A percentile compares a stretch with the other conserved stretches of the same genome.
Evolutionary conservation across 2,113 vertebrate species (phyloP).

Genomic region (Bufo bufo): DNA sequence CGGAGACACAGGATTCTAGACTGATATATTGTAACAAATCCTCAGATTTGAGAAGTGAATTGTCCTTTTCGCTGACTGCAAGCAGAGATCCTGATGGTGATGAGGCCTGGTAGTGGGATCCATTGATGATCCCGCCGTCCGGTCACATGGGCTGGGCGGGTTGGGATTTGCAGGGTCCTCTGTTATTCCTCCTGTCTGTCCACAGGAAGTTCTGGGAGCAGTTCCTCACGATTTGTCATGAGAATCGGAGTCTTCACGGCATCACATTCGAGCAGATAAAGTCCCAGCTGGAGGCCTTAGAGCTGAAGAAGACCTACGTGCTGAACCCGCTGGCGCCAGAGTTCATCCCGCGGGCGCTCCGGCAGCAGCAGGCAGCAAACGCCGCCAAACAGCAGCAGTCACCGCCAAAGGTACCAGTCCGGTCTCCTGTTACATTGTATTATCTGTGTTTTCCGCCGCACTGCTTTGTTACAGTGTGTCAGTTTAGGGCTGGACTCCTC

Average conservation of each 20-base stretch:
- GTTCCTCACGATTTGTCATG: slow-evolving; percentile 95
- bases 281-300: slow-evolving; percentile 94
- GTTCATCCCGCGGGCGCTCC: slow-evolving; percentile 93
- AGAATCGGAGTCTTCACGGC: slow-evolving; percentile 93
- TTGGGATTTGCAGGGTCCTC: neutral
- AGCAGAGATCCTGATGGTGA: no score
- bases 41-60: no score
- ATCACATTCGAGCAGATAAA: slow-evolving; percentile 99
- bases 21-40: neutral
- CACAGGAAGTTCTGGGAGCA: slow-evolving; percentile 98
- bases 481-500: neutral
- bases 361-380: slow-evolving; percentile 79
- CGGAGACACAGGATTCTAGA: neutral
- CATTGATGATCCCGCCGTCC: no score
- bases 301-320: slow-evolving; percentile 98
- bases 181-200: neutral
- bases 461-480: neutral
- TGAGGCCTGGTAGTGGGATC: no score
- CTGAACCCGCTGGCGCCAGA: slow-evolving; percentile 96
- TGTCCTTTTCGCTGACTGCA: no score
- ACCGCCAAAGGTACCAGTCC: slow-evolving; percentile 85
- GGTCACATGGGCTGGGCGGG: no score
- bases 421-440: no score
- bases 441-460: no score
- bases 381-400: slow-evolving; percentile 87